Percentiles rank a stretch among this genome's conserved stretches.
Evolutionary conservation across 2,797 vertebrate species (phyloP).

Genomic region (Microctenopoma stevenorrisi): DNA sequence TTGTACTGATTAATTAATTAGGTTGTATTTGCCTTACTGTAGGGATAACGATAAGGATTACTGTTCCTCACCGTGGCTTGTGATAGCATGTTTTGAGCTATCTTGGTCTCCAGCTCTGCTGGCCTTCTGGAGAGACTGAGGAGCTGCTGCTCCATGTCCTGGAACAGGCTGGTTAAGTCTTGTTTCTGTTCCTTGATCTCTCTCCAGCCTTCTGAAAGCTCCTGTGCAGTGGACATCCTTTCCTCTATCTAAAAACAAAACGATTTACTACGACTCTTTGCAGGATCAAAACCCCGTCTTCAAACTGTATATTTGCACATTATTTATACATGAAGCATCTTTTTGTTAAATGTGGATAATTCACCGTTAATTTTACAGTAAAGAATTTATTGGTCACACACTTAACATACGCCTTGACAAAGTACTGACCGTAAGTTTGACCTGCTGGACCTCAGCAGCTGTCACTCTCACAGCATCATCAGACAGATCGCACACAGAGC

Average conservation of each 20-base stretch:
- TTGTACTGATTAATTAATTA: not conserved
- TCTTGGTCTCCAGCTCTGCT: conserved; percentile 93
- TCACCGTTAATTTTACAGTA: no score
- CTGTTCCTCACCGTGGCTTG: conserved; percentile 89
- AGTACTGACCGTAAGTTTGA: conserved; percentile 90
- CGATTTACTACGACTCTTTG: not conserved
- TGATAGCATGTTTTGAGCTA: conserved; percentile 93
- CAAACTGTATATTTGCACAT: no score
- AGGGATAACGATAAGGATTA: not conserved
- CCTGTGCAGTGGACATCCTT: conserved; percentile 89
- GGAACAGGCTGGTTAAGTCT: conserved; percentile 90
- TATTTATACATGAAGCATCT: no score
- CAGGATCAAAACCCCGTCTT: not conserved
- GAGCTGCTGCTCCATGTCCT: conserved; percentile 93
- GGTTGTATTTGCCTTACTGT: not conserved
- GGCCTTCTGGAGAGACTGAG: conserved; percentile 92
- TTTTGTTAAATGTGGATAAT: no score
- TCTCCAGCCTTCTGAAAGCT: conserved; percentile 93
- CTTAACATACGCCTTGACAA: no score
- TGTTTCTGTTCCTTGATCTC: conserved; percentile 95
- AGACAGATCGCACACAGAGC: conserved; percentile 94
- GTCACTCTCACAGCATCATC: conserved; percentile 89
- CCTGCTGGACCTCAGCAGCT: conserved; percentile 90
- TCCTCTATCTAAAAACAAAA: conserved; percentile 88
- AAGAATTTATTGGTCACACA: no score